Conservation (phyloP, 2,888 invertebrate species). For the Andrena haemorrhoa region DNA sequence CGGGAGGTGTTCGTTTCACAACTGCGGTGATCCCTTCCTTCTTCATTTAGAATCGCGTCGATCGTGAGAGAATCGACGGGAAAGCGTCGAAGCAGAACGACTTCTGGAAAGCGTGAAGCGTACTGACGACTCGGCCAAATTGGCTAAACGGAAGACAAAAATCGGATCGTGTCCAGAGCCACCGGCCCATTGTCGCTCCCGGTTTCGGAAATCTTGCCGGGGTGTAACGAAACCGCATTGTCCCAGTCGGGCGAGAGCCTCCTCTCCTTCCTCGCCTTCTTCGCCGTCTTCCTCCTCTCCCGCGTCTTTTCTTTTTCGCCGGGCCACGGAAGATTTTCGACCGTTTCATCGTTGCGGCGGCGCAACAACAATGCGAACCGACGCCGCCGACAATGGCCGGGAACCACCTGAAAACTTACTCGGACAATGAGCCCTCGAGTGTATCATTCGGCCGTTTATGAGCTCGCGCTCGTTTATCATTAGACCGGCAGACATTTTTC, state of each 20-base stretch:
- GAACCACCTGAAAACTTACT: conserved; percentile 77
- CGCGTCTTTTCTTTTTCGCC: conserved; percentile 24
- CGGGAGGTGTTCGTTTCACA: background rate
- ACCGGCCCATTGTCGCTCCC: conserved; percentile 53
- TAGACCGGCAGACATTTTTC: conserved; percentile 77
- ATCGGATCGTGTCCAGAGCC: conserved; percentile 30
- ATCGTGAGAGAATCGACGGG: conserved; percentile 11
- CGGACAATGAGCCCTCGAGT: conserved; percentile 80
- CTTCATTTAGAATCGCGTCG: background rate
- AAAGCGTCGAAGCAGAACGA: background rate
- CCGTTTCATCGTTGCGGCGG: conserved; percentile 67
- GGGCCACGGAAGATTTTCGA: conserved; percentile 63
- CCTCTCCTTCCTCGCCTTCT: conserved; percentile 22
- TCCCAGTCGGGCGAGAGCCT: conserved; percentile 41
- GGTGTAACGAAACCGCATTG: conserved; percentile 59
- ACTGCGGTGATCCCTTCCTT: background rate
- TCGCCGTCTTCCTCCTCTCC: conserved; percentile 20
- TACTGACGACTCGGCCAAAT: conserved; percentile 44
- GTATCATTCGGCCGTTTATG: conserved; percentile 83
- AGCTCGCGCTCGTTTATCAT: conserved; percentile 82
- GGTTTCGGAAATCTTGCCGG: conserved; percentile 37
- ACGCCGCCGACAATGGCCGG: conserved; percentile 69
- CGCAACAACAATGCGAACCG: conserved; percentile 69
- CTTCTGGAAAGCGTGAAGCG: conserved; percentile 48
- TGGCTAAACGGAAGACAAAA: conserved; percentile 52